A percentile compares a stretch with the other conserved stretches of the same genome.
phyloP scores from a whole-genome alignment of 1,140 invertebrate species.

The Chlorops oryzae region DNA sequence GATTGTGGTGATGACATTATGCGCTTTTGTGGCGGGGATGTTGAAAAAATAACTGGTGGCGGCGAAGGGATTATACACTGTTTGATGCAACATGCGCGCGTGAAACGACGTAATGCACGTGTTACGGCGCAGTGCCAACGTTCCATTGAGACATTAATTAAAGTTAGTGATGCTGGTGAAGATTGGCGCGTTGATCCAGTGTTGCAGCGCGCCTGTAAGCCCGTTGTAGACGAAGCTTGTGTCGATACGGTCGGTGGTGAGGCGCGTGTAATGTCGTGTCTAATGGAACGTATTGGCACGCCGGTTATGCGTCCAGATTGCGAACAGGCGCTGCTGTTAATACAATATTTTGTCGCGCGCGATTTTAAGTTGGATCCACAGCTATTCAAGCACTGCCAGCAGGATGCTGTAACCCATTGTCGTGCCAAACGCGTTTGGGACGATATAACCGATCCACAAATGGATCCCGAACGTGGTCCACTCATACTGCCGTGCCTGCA shows the following conservation, averaged over 20 bases:
- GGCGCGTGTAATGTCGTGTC: constrained; percentile 82
- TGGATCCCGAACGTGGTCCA: constrained; percentile 66
- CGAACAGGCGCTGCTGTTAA: constrained; percentile 85
- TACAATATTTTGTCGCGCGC: constrained; percentile 93
- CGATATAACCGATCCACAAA: constrained; percentile 56
- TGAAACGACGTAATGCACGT: constrained; percentile 55
- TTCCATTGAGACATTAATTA: constrained; percentile 69
- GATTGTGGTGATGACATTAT: constrained; percentile 82
- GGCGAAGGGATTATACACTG: constrained; percentile 81
- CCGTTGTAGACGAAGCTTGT: constrained; percentile 70
- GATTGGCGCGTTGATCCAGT: constrained; percentile 91
- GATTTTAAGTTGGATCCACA: constrained; percentile 90
- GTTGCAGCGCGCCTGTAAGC: constrained; percentile 74
- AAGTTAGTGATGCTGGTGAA: constrained; percentile 76
- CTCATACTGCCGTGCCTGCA: constrained; percentile 90
- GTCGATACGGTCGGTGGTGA: constrained; percentile 61
- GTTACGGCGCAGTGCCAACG: constrained; percentile 64
- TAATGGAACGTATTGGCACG: constrained; percentile 86
- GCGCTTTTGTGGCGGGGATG: constrained; percentile 61
- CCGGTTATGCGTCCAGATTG: constrained; percentile 81
- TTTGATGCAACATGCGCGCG: constrained; percentile 83
- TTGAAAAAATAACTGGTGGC: constrained; percentile 60
- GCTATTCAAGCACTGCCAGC: constrained; percentile 77
- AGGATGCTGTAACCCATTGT: constrained; percentile 78
- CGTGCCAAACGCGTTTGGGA: constrained; percentile 74